Percentiles rank a stretch among this genome's conserved stretches.
phyloP scores from a whole-genome alignment of 2,113 vertebrate genomes.

The Chiloscyllium plagiosum region DNA sequence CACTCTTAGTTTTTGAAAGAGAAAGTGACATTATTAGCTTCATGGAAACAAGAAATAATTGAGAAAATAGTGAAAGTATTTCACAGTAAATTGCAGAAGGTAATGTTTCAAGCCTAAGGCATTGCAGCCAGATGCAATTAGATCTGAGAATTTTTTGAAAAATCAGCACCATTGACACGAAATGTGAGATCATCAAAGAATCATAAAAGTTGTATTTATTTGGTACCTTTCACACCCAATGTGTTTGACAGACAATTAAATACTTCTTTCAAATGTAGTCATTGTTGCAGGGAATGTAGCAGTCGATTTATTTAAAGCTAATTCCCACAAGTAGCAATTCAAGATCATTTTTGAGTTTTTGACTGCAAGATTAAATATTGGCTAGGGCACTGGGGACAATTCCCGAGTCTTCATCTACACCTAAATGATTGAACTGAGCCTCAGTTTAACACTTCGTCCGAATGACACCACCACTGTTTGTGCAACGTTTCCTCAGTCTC shows the following conservation, averaged over 20 bases:
- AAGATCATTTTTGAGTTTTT: not conserved
- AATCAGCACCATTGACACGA: not conserved
- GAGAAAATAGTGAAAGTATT: not conserved
- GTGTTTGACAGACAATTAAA: not conserved
- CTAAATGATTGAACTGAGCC: not conserved
- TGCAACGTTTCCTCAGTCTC: too few relatives aligned
- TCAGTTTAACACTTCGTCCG: not conserved
- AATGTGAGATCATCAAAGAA: not conserved
- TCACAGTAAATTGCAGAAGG: not conserved
- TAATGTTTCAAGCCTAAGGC: not conserved
- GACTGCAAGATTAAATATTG: not conserved
- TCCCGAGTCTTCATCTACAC: not conserved
- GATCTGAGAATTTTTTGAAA: not conserved
- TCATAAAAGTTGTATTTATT: not conserved
- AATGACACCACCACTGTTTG: not conserved
- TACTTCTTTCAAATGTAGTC: not conserved
- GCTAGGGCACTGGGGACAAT: not conserved
- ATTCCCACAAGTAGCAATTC: not conserved
- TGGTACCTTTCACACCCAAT: not conserved
- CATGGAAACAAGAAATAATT: not conserved
- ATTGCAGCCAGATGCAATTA: not conserved
- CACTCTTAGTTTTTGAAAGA: not conserved
- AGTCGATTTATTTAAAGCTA: not conserved
- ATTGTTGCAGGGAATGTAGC: not conserved
- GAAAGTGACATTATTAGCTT: not conserved